Percentiles rank a stretch among this genome's conserved stretches.
These are phyloP conservation scores for Crepidodera aurea DNA, from an alignment of 2,888 invertebrate genomes.

Conservation along the genomic window DNA sequence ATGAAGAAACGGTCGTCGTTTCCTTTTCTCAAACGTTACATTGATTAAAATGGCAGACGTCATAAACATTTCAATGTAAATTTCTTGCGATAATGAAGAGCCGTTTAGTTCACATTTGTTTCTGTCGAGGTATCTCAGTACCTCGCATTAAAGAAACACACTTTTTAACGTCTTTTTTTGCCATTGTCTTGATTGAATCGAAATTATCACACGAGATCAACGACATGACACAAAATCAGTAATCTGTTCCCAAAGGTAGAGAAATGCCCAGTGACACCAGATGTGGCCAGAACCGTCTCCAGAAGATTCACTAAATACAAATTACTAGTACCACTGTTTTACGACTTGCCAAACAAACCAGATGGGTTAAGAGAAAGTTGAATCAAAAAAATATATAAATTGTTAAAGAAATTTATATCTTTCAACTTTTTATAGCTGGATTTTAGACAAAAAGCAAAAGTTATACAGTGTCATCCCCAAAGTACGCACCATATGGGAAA, in stretches of 20 bases:
- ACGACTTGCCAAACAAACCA: too few species aligned
- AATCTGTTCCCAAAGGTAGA: constrained; percentile 28
- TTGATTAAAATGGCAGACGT: constrained; percentile 1
- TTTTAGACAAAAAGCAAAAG: too few species aligned
- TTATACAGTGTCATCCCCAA: too few species aligned
- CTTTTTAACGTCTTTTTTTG: constrained; percentile 17
- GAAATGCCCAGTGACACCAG: constrained; percentile 28
- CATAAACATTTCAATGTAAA: constrained; percentile 23
- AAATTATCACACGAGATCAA: constrained; percentile 33
- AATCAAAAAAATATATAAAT: too few species aligned
- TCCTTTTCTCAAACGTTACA: background rate
- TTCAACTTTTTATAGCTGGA: too few species aligned
- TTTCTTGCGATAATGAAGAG: constrained; percentile 17
- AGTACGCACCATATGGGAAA: too few species aligned
- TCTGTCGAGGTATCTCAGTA: constrained; percentile 10
- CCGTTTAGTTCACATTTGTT: constrained; percentile 14
- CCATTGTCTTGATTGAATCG: constrained; percentile 35
- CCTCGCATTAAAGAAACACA: constrained; percentile 20
- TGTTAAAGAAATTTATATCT: too few species aligned
- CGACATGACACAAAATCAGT: constrained; percentile 33
- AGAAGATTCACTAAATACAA: background rate
- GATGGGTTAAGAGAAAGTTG: too few species aligned
- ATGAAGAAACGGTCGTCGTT: background rate
- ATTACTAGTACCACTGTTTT: too few species aligned
- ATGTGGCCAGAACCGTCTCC: constrained; percentile 12